Conservation (phyloP, 2,113 vertebrate species). For the Naja naja region DNA sequence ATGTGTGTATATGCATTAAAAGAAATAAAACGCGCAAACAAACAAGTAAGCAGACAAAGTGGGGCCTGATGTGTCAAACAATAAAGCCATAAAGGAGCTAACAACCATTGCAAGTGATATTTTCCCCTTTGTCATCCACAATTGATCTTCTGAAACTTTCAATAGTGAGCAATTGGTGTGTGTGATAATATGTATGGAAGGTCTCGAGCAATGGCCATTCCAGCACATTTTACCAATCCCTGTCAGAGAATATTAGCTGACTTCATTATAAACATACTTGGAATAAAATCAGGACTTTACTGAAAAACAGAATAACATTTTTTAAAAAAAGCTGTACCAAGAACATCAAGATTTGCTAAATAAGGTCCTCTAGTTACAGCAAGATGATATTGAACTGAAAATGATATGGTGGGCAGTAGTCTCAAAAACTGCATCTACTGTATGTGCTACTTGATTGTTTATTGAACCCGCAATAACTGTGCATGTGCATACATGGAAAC, state of each 20-base stretch:
- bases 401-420: conserved; percentile 31
- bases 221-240: background rate
- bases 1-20: background rate
- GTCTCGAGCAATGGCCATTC: background rate
- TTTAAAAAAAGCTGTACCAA: background rate
- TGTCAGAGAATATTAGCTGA: background rate
- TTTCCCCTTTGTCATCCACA: background rate
- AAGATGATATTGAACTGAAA: conserved; percentile 11
- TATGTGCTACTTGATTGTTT: conserved; percentile 24
- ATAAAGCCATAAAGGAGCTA: background rate
- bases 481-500: background rate
- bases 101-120: background rate
- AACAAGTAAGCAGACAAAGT: background rate
- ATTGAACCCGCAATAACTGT: conserved; percentile 12
- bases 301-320: background rate
- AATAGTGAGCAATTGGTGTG: background rate
- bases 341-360: conserved; percentile 39
- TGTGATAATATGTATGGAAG: background rate
- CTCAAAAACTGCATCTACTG: background rate
- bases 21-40: background rate
- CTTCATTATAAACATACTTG: background rate
- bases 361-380: conserved; percentile 12
- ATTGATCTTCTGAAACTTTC: background rate
- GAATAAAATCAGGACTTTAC: background rate
- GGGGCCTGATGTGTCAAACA: background rate